A percentile compares a stretch with the other conserved stretches of the same genome.
phyloP scores from a whole-genome alignment of 2,113 vertebrate species.

The human region GRCh38 chr12:13116001-13116500 shows the following conservation, averaged over 20 bases:
- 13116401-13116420: slow-evolving; percentile 31
- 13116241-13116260: background rate
- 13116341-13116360: background rate
- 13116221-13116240: background rate
- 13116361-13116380: background rate
- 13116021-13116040: background rate
- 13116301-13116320: background rate
- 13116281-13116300: fast-evolving
- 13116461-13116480: slow-evolving; percentile 43
- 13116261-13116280: background rate
- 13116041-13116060: background rate
- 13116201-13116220: background rate
- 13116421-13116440: background rate
- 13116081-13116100: background rate
- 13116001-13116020: background rate
- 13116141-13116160: background rate
- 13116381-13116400: background rate
- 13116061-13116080: background rate
- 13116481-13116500: slow-evolving; percentile 41
- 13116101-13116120: background rate
- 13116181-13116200: background rate
- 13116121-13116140: background rate
- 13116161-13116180: background rate
- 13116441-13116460: background rate
- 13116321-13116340: background rate